Conservation (phyloP, 2,797 vertebrate species). For the Sebastes hubbsi region DNA sequence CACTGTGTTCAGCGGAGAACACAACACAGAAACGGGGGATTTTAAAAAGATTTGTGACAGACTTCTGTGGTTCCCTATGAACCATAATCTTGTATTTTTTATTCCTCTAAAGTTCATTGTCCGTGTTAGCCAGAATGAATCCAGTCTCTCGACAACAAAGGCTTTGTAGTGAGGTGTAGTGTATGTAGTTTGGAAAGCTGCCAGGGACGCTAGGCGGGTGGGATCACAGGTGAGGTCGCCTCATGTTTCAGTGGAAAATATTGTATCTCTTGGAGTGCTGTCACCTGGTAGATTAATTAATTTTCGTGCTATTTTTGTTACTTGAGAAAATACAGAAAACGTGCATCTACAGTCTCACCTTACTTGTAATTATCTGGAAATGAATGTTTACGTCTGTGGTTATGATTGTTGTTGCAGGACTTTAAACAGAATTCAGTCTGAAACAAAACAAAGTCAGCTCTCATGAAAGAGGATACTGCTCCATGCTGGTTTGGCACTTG, state of each 20-base stretch:
- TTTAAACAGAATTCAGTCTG: slow-evolving; percentile 51
- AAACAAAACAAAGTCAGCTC: slow-evolving; percentile 59
- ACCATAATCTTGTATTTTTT: slow-evolving; percentile 21
- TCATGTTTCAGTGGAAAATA: slow-evolving; percentile 67
- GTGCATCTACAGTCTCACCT: slow-evolving; percentile 23
- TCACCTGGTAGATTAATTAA: slow-evolving; percentile 35
- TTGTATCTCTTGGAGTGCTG: slow-evolving; percentile 33
- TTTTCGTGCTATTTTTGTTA: slow-evolving; percentile 5
- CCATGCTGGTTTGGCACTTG: slow-evolving; percentile 46
- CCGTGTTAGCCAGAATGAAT: slow-evolving; percentile 47
- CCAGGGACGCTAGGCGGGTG: slow-evolving; percentile 44
- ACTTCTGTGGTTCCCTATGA: slow-evolving; percentile 5
- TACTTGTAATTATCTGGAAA: slow-evolving; percentile 47
- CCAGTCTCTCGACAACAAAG: slow-evolving; percentile 63
- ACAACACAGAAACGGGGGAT: background rate
- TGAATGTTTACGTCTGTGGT: slow-evolving; percentile 55
- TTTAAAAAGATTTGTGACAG: slow-evolving; percentile 10
- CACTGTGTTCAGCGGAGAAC: background rate
- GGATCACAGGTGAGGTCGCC: slow-evolving; percentile 70
- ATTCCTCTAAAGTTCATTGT: slow-evolving; percentile 49
- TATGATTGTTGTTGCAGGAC: slow-evolving; percentile 60
- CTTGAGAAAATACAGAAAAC: slow-evolving; percentile 1
- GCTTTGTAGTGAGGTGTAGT: slow-evolving; percentile 60
- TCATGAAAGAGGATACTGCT: slow-evolving; percentile 66
- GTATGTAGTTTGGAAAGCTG: slow-evolving; percentile 68